Percentiles rank a stretch among this genome's conserved stretches.
Evolutionary conservation across 2,888 invertebrate genomes (phyloP).

Genomic region (Laspeyria flexula): DNA sequence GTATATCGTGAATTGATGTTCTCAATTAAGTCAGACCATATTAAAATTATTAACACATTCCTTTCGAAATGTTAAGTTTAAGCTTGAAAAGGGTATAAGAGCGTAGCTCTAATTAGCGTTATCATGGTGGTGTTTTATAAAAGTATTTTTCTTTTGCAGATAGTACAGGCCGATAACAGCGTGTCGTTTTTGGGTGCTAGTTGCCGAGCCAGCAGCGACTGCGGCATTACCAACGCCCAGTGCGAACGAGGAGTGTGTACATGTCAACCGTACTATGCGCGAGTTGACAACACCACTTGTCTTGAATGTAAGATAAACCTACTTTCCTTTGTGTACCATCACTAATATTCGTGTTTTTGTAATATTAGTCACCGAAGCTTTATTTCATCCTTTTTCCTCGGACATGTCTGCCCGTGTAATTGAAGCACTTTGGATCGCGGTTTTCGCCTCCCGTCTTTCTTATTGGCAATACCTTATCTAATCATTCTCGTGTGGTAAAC

Average conservation of each 20-base stretch:
- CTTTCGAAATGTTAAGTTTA: background rate
- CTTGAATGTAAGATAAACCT: slow-evolving; percentile 90
- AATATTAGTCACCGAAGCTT: slow-evolving; percentile 10
- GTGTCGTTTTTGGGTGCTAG: slow-evolving; percentile 84
- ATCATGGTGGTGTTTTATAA: background rate
- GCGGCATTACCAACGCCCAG: slow-evolving; percentile 87
- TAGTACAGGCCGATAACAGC: slow-evolving; percentile 54
- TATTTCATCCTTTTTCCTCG: slow-evolving; percentile 24
- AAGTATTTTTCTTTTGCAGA: slow-evolving; percentile 54
- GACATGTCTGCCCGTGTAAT: slow-evolving; percentile 28
- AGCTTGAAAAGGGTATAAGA: background rate
- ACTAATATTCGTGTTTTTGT: background rate
- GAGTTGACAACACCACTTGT: slow-evolving; percentile 91
- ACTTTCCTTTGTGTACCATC: slow-evolving; percentile 17
- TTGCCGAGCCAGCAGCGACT: slow-evolving; percentile 88
- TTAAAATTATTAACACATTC: background rate
- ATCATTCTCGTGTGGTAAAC: slow-evolving; percentile 55
- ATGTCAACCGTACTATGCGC: slow-evolving; percentile 93
- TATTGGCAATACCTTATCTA: slow-evolving; percentile 50
- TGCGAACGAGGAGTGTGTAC: slow-evolving; percentile 91
- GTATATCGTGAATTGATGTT: no score
- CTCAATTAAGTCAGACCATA: background rate
- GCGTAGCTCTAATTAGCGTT: no score
- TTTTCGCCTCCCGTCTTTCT: slow-evolving; percentile 48
- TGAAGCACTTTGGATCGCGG: slow-evolving; percentile 46